Percentiles rank a stretch among this genome's conserved stretches.
These are phyloP conservation scores for Mormyrops boulengeri DNA, from an alignment of 2,797 vertebrate genomes.

Conservation along the genomic window DNA sequence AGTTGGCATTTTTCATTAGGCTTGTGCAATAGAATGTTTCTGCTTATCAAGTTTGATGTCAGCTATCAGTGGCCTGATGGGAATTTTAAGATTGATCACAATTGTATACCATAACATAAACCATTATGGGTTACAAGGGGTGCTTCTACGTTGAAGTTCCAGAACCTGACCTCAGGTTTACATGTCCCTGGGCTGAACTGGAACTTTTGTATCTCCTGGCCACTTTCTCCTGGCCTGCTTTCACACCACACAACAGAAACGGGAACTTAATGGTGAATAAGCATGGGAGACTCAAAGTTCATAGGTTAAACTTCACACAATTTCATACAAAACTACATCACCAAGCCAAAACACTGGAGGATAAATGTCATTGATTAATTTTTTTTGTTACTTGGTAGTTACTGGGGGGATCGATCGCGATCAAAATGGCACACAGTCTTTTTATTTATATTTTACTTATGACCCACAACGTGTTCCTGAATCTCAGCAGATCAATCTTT, in stretches of 20 bases:
- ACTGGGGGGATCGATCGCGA: background rate
- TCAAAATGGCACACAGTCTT: background rate
- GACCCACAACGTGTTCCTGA: background rate
- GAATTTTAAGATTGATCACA: background rate
- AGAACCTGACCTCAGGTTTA: background rate
- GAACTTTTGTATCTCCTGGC: background rate
- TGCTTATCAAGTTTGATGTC: background rate
- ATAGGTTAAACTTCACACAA: background rate
- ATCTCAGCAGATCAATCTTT: background rate
- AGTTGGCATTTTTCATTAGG: background rate
- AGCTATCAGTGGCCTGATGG: background rate
- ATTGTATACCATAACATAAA: background rate
- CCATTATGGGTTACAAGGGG: background rate
- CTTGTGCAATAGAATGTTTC: background rate
- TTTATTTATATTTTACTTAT: background rate
- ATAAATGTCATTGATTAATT: no score
- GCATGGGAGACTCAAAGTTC: background rate
- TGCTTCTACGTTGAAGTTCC: no score
- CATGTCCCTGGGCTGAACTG: background rate
- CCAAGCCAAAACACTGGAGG: background rate
- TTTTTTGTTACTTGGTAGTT: no score
- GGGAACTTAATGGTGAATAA: background rate
- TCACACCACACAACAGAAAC: background rate
- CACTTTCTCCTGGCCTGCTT: background rate
- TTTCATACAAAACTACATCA: background rate